Base-by-base conservation (phyloP, 1,140 invertebrate genomes). In the Rhizoglyphus robini region DNA sequence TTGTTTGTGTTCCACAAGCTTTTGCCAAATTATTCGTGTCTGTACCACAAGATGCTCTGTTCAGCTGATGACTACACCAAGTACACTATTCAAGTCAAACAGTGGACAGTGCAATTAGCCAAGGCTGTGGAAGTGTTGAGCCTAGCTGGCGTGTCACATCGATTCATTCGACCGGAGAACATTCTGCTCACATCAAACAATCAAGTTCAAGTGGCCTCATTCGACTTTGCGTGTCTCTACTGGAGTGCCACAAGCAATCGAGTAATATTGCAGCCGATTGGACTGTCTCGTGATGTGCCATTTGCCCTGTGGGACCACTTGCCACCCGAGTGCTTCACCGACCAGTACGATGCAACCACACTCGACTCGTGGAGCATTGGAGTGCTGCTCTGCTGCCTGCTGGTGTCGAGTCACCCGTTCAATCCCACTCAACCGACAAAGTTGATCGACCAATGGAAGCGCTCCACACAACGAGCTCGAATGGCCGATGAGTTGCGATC, bases 351-450 rank as follows among this genome's bases (percentile, higher is more conserved):
- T 27, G 32, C 58, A 20, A 34, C 15, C 11, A 38, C 36, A 23
- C 27, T 60, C 2, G 58, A 60, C 36, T 15, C 27, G 15, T 60
- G 58, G 58, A 60, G 58, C 36, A 60, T 60, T 60, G 58, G 58
- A n/a, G 27, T 29, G 36, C n/a, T 60, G 13, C 13, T 60, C 2
- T 60, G 58, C 29, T 20, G 23, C 2, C 32, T 60, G 13, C 13
- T 60, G 2, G 27, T 27, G 2, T 1, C 4, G 1, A 60, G 27
- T 46, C n/a, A 30, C 36, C 58, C 58, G 23, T 60, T 60, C 27
- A 27, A 29, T 34, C 2, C 18, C 23, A 32, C 11, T 32, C 18
- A 60, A n/a, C 15, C 15, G 15, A n/a, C n/a, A 11, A 18, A 34
- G 13, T 13, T 29, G 15, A 2, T 46, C 23, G 23, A 60, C 11